Evolutionary conservation across 2,113 vertebrate species (phyloP), one percentile per base, ranked within the genome.

Genomic region (Aegithalos caudatus): DNA sequence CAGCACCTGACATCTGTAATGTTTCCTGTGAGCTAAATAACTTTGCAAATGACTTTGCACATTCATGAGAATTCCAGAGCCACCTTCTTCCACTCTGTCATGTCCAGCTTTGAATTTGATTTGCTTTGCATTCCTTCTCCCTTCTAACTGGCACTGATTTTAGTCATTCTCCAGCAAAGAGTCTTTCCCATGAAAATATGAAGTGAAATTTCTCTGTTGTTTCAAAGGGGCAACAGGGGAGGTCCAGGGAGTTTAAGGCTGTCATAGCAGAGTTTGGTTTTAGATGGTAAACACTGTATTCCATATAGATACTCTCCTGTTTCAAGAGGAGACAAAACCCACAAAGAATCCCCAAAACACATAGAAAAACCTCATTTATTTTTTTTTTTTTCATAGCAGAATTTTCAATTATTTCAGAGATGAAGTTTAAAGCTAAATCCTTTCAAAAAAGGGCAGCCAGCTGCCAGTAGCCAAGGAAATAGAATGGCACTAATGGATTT

Each of bases 301-400:
- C 18, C 0, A 0, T 47, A 53, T 14, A 8, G 31, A 45, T 35
- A 18, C 2, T 61, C 14, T 54, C 14, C 24, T 72, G 14, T 35
- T 73, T 60, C 28, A 44, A 25, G 10, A 35, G 2, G 11, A 5
- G 1, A 29, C 2, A 74, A 74, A 81, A 44, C 6, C 7, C 23
- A 31, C 14, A 74, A 23, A 45, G 29, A 23, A 29, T 42, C 25
- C 7, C 20, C 51, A 10, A 73, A 72, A 25, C 6, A 33, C 11
- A 50, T 13, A 20, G 28, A 25, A n/a, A 67, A 18, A 33, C 7
- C 8, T 22, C 48, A 37, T 45, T 45, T 60, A 38, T 31, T 54
- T 64, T 25, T 44, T 17, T 17, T 16, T 66, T 67, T 67, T 53
- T 70, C 33, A 35, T 3, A 44, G 17, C 14, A 50, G 25, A 62